Evolutionary conservation across 35 echinoderm and acorn worm species (phyloP).

Genomic region (Eucidaris tribuloides): DNA sequence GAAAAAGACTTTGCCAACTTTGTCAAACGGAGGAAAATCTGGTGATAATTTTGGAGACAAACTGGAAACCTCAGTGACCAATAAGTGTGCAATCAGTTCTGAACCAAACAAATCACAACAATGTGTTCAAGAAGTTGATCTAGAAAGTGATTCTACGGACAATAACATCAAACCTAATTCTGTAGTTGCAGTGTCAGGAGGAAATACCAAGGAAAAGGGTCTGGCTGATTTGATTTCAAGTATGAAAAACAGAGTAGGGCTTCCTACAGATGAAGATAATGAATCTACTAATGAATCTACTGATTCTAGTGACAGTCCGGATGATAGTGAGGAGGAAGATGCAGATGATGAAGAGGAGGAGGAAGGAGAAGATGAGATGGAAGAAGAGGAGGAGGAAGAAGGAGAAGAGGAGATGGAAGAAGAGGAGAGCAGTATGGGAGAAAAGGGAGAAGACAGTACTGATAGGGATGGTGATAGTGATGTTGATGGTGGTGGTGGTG

Average conservation of each 20-base stretch:
- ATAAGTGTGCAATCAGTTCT: too few species aligned
- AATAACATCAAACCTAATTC: too few species aligned
- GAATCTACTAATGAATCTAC: background rate
- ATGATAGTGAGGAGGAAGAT: background rate
- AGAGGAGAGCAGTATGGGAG: too few species aligned
- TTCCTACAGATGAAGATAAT: background rate
- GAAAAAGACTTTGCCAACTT: too few species aligned
- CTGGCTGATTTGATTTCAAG: slow-evolving; percentile 15
- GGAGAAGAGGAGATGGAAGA: background rate
- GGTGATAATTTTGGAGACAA: too few species aligned
- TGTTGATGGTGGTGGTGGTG: background rate
- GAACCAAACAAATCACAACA: too few species aligned
- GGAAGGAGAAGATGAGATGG: background rate
- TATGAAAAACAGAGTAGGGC: background rate
- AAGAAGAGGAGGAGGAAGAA: background rate
- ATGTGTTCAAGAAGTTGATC: too few species aligned
- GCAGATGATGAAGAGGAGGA: background rate
- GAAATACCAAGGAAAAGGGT: too few species aligned
- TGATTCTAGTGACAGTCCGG: background rate
- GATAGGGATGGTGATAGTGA: background rate
- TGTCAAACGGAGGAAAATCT: too few species aligned
- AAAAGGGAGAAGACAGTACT: background rate
- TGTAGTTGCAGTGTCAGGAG: too few species aligned
- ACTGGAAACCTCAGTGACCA: too few species aligned
- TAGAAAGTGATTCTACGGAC: too few species aligned